These are phyloP conservation scores for Anser brachyrhynchus DNA, from an alignment of 2,113 vertebrate genomes.

Conservation along the genomic window DNA sequence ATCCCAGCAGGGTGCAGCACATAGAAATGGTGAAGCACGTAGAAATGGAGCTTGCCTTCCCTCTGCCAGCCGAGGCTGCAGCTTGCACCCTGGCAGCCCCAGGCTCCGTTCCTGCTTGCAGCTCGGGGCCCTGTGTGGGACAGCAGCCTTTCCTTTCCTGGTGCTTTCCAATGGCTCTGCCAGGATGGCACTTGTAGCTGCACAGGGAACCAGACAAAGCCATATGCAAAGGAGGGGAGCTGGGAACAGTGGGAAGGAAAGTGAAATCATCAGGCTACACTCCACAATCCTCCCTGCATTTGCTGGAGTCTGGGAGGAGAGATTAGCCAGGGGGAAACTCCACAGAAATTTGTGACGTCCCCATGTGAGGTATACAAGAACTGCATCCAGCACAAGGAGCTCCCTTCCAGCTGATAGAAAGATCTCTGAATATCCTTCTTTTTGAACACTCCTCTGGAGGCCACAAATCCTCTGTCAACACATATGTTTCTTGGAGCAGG, in stretches of 20 bases:
- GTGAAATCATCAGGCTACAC: background rate
- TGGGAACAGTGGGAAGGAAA: background rate
- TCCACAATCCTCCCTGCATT: background rate
- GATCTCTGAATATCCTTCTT: background rate
- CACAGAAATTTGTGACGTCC: background rate
- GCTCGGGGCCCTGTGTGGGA: background rate
- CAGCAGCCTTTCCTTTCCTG: background rate
- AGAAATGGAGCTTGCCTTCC: background rate
- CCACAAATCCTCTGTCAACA: background rate
- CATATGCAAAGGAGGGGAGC: background rate
- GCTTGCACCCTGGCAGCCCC: background rate
- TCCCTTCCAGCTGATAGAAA: background rate
- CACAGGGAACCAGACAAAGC: background rate
- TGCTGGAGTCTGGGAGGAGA: background rate
- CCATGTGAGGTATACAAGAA: background rate
- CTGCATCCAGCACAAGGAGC: background rate
- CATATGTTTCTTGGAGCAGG: background rate
- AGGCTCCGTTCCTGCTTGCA: background rate
- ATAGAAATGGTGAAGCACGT: background rate
- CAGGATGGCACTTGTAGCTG: background rate
- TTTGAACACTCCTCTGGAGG: background rate
- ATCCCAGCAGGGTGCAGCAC: background rate
- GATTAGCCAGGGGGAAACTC: background rate
- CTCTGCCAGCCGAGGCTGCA: background rate
- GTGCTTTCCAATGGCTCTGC: background rate